Conservation (phyloP, 1,140 invertebrate genomes). For the Mycetomoellerius zeteki region DNA sequence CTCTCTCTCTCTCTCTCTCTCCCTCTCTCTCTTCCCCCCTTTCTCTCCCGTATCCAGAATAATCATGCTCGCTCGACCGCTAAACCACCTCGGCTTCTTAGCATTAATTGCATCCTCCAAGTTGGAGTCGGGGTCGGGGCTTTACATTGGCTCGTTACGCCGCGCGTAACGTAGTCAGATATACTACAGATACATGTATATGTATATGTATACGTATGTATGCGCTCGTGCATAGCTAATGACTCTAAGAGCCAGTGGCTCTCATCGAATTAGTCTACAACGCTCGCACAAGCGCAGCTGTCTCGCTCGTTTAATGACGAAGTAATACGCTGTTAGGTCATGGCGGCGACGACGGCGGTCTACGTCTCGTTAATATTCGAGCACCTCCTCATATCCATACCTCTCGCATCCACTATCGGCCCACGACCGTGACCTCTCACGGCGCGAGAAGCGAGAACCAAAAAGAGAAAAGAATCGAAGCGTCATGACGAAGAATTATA, state of each 20-base stretch:
- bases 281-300: conserved; percentile 18
- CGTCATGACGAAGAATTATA: conserved; percentile 17
- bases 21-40: conserved; percentile 54
- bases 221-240: conserved; percentile 70
- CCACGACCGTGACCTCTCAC: too few relatives aligned
- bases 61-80: conserved; percentile 83
- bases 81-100: conserved; percentile 84
- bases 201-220: conserved; percentile 32
- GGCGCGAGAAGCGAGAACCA: background rate
- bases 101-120: conserved; percentile 84
- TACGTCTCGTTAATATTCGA: conserved; percentile 64
- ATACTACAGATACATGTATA: conserved; percentile 48
- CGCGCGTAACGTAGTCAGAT: conserved; percentile 48
- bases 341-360: conserved; percentile 10
- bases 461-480: background rate
- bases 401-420: too few relatives aligned
- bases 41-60: conserved; percentile 76
- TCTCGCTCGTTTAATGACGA: conserved; percentile 69
- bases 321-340: conserved; percentile 59
- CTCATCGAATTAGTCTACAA: conserved; percentile 68
- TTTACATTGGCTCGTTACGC: conserved; percentile 77
- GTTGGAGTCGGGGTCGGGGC: conserved; percentile 72
- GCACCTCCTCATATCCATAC: conserved; percentile 4
- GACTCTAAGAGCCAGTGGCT: conserved; percentile 73
- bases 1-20: conserved; percentile 19